Base-by-base conservation (phyloP, 2,797 vertebrate genomes). In the Gymnocypris eckloni region DNA sequence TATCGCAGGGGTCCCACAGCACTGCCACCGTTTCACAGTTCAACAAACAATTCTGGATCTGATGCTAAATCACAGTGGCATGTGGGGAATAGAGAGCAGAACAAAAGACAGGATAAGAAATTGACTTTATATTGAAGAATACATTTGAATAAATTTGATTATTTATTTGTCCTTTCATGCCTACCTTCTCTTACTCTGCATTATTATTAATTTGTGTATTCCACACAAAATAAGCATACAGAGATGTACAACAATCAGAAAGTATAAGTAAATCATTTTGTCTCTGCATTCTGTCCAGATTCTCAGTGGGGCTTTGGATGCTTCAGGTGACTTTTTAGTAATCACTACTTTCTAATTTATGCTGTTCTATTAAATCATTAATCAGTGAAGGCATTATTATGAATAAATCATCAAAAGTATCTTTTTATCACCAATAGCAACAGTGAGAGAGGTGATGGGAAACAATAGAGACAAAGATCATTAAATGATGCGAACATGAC, bases 21-120 rank as follows among this genome's bases (percentile, higher is more conserved):
- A 43, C 22, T 48, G 33, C 59, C 45, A 54, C 41, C 15, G 71
- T 75, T 83, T 67, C 61, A 84, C 61, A 70, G 64, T 84, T 84
- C 37, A 84, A 50, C 61, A 84, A 67, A 77, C 73, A 84, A 54
- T 76, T 28, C 48, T n/a, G 13, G 18, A 2, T 43, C 73, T 77
- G 75, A 67, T 3, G 6, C 25, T 77, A 52, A 83, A 67, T 43
- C n/a, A 39, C 82, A 69, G 3, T 56, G 64, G 61, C 73, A 77
- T 28, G 16, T 25, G 6, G 81, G 41, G 18, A 84, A 66, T 52
- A 25, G 13, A 67, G 61, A 41, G 37, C 37, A 45, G 18, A 67
- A 54, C 45, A 52, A 84, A 52, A 52, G 8, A 56, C 33, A 39
- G 4, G 9, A 77, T 5, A 67, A 67, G 20, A 66, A 64, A 66